A percentile compares a stretch with the other conserved stretches of the same genome.
phyloP scores from a whole-genome alignment of 2,888 invertebrate genomes.

The Globia sparganii region DNA sequence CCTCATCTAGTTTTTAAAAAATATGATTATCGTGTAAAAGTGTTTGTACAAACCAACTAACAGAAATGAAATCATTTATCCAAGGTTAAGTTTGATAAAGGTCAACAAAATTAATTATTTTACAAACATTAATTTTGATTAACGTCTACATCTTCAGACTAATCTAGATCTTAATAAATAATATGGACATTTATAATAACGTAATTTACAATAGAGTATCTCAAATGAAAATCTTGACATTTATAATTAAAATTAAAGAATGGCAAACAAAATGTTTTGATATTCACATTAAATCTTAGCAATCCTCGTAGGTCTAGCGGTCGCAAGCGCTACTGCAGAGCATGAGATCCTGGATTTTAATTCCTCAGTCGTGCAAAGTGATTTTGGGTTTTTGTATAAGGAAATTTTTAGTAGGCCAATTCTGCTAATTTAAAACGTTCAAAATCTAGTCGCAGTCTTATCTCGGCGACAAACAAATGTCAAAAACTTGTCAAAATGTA shows the following conservation, averaged over 20 bases:
- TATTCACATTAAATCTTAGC: not conserved
- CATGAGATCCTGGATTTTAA: not conserved
- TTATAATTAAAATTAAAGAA: not conserved
- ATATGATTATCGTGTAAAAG: not conserved
- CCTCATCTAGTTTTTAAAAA: too few relatives aligned
- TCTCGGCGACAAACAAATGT: too few relatives aligned
- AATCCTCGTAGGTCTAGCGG: too few relatives aligned
- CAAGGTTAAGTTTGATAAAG: not conserved
- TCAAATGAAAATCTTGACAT: not conserved
- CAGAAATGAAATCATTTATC: not conserved
- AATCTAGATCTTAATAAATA: slow-evolving; percentile 9
- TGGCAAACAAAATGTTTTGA: not conserved
- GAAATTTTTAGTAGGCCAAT: not conserved
- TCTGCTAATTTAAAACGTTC: too few relatives aligned
- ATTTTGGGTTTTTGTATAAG: not conserved
- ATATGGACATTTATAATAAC: not conserved
- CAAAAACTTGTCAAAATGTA: too few relatives aligned
- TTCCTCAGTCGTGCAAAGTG: not conserved
- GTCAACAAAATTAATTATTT: not conserved
- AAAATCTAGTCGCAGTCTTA: too few relatives aligned
- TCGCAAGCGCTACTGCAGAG: not conserved
- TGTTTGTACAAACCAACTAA: not conserved
- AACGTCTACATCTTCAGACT: not conserved
- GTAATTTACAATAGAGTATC: not conserved
- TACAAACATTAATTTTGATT: not conserved